Evolutionary conservation across 1,140 invertebrate genomes (phyloP), one percentile per base, ranked within the genome.

Genomic region (Paralvinella palmiformis): DNA sequence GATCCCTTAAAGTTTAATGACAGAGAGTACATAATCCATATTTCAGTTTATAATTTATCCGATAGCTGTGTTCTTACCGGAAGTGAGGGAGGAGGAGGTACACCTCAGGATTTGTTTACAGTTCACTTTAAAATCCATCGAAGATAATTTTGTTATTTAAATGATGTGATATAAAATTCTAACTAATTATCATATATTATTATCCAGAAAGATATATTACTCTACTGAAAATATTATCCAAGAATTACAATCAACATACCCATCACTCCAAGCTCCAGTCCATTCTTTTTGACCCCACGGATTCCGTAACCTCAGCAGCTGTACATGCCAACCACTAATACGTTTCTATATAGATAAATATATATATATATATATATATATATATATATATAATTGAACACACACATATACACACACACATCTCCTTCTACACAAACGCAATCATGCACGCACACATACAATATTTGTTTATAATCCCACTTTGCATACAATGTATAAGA

Each of bases 251-350:
- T 22, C 15, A 27, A 53, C 60, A 31, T 68, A 93, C 89, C 88
- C 85, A 77, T 98, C 96, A 79, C 91, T 92, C 94, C 94, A 98
- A 0, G 93, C 85, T 29, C 96, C 96, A 73, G 94, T 96, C 96
- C 96, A 99, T 82, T 99, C 96, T 1, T 89, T 89, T 76, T 97
- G 97, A 22, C 95, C 96, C 96, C 95, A 98, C 1, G 96, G 96
- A 85, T 98, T 98, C 41, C 95, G 83, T 71, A 98, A 85, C 58
- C 96, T 84, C 27, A 97, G 81, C 56, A 96, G 83, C 0, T 90
- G 90, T 27, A 52, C 48, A 10, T 22, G 31, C 48, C 48, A 52
- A 27, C 48, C 48, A 27, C 31, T 22, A 22, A 52, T 29, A 29
- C 48, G 48, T 29, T 22, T 29, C 48, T 52, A 29, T 13, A 20